Conservation (phyloP, 1,140 invertebrate genomes). For the Harpegnathos saltator region DNA sequence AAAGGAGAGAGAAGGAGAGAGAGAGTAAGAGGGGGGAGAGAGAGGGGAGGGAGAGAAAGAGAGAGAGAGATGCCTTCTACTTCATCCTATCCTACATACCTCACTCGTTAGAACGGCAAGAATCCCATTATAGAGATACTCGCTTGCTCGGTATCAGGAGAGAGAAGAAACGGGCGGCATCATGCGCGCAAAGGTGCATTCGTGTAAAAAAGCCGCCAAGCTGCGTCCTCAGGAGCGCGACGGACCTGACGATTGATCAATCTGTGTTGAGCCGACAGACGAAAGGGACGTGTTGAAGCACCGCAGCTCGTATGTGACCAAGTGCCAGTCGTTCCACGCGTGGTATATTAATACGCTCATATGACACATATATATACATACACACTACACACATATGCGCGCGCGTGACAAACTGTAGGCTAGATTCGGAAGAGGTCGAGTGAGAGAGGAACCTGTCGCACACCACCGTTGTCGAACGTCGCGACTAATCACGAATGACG, state of each 20-base stretch:
- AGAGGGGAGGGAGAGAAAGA: too few species aligned
- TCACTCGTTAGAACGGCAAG: not conserved
- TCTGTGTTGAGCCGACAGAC: constrained; percentile 25
- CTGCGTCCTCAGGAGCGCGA: constrained; percentile 15
- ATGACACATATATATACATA: constrained; percentile 15
- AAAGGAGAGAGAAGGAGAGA: too few species aligned
- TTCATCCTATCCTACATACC: not conserved
- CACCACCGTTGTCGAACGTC: constrained; percentile 34
- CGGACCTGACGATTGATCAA: constrained; percentile 61
- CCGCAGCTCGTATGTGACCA: not conserved
- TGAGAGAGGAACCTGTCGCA: not conserved
- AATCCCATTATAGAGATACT: not conserved
- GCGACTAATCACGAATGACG: constrained; percentile 69
- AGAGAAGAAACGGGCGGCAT: not conserved
- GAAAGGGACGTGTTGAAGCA: not conserved
- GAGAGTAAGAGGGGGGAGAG: too few species aligned
- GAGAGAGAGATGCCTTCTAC: not conserved
- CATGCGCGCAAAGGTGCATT: not conserved
- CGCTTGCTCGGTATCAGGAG: constrained; percentile 28
- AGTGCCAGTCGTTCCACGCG: constrained; percentile 46
- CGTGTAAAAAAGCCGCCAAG: constrained; percentile 22
- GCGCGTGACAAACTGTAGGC: constrained; percentile 59
- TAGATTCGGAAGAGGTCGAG: too few species aligned
- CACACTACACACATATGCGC: not conserved
- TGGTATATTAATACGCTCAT: constrained; percentile 42